Evolutionary conservation across 2,888 invertebrate genomes (phyloP).

Genomic region (Clusia tigrina): DNA sequence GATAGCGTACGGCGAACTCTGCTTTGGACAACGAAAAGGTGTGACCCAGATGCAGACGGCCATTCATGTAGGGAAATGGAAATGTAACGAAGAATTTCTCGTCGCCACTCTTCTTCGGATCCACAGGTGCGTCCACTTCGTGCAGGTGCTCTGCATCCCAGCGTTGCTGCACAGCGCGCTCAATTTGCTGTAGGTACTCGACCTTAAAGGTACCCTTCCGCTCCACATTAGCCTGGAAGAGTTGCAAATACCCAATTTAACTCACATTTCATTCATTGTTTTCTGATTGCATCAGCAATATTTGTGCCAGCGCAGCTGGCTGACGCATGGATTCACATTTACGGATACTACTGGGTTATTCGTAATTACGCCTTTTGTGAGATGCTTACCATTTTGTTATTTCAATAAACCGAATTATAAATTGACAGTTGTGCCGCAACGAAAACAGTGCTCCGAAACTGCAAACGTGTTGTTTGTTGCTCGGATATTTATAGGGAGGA

Average conservation of each 20-base stretch:
- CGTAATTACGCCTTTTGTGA: too few species aligned
- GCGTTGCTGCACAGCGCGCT: conserved; percentile 81
- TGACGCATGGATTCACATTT: too few species aligned
- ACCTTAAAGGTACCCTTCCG: conserved; percentile 97
- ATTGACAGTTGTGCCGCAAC: too few species aligned
- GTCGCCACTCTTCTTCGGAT: conserved; percentile 67
- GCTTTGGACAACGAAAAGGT: conserved; percentile 97
- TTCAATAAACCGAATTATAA: too few species aligned
- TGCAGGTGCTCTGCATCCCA: conserved; percentile 85
- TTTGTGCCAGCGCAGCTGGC: too few species aligned
- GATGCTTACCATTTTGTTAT: too few species aligned
- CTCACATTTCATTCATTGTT: not conserved
- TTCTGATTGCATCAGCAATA: not conserved
- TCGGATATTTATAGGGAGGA: too few species aligned
- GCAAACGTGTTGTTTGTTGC: too few species aligned
- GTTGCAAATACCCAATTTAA: too few species aligned
- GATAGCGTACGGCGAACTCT: conserved; percentile 93
- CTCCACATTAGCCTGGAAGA: conserved; percentile 67
- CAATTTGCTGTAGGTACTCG: conserved; percentile 89
- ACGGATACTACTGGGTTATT: too few species aligned
- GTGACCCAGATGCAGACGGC: conserved; percentile 95
- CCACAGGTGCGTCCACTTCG: conserved; percentile 81
- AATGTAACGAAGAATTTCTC: conserved; percentile 95
- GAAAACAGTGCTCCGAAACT: too few species aligned
- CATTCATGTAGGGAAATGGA: conserved; percentile 99